Base-by-base conservation (phyloP, 2,797 vertebrate species). In the Morelia viridis region DNA sequence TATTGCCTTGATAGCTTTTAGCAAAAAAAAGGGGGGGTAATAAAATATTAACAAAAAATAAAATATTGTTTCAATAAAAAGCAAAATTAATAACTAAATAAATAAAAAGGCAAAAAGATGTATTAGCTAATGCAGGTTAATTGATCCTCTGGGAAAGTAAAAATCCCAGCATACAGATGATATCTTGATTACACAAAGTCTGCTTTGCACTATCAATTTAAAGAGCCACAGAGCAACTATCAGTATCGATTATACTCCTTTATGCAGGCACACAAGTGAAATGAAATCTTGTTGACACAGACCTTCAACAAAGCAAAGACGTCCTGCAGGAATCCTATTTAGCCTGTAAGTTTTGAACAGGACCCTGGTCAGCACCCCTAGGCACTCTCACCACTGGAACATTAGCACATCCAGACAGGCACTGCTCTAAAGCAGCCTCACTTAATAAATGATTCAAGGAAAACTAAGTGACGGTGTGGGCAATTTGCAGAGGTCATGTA, bases 121-220 rank as follows among this genome's bases (percentile, higher is more conserved):
- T 17, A 88, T 87, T 83, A 87, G 85, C 89, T 90, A 92, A 92
- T 90, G 92, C 85, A 88, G 68, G 68, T 64, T 90, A 90, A 83
- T 61, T 88, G 92, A 88, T 90, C 92, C 89, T 83, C 58, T 80
- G 58, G 41, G 15, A 4, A 22, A 46, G 10, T 85, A n/a, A 65
- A 35, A 10, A 28, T 11, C 17, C 41, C 17, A 64, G 19, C 17
- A 22, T 46, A 24, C 58, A 92, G 17, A 90, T 87, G 85, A 83
- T 68, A 92, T 90, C 89, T 90, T 85, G 53, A 86, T 92, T 90
- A 92, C 68, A 87, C 85, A 84, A 90, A 88, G 31, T 85, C 57
- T 92, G 87, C 60, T 90, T 90, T 90, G 58, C n/a, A 62, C 65
- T 90, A 68, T 41, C 57, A 83, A 68, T 90, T 85, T 87, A 87